Percentiles rank a stretch among this genome's conserved stretches.
Conservation (phyloP, 2,888 invertebrate genomes). For the Oscheius sp. region DNA sequence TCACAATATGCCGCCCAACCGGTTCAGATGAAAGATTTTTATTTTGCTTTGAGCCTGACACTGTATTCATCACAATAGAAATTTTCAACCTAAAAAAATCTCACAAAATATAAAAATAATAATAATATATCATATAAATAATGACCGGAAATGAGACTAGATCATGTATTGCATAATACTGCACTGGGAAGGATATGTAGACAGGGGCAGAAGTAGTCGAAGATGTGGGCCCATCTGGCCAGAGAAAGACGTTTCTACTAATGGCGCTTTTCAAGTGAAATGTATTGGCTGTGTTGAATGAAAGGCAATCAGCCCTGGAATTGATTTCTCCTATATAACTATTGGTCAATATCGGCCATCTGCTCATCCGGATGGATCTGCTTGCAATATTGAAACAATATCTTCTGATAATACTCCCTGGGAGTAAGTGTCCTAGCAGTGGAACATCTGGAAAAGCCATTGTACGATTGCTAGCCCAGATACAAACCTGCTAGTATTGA, state of each 20-base stretch:
- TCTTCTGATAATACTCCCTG: slow-evolving; percentile 72
- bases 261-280: slow-evolving; percentile 29
- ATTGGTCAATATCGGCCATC: slow-evolving; percentile 56
- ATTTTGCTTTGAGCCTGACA: slow-evolving; percentile 29
- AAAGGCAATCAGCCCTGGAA: slow-evolving; percentile 13
- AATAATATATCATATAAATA: slow-evolving; percentile 24
- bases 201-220: slow-evolving; percentile 29
- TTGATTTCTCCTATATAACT: slow-evolving; percentile 13
- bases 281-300: slow-evolving; percentile 31
- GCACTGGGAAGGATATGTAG: slow-evolving; percentile 36
- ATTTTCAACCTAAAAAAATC: slow-evolving; percentile 33
- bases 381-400: slow-evolving; percentile 71
- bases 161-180: slow-evolving; percentile 35
- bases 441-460: slow-evolving; percentile 60
- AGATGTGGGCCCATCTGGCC: neutral
- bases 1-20: no score
- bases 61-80: slow-evolving; percentile 35
- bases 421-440: slow-evolving; percentile 72
- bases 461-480: neutral
- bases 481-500: slow-evolving; percentile 64
- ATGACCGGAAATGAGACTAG: slow-evolving; percentile 28
- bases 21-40: neutral
- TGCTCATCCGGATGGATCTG: slow-evolving; percentile 61
- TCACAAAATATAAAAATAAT: slow-evolving; percentile 8
- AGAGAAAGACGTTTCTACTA: slow-evolving; percentile 32